Conservation (phyloP, 2,888 invertebrate species). For the Parapristionchus giblindavisi region DNA sequence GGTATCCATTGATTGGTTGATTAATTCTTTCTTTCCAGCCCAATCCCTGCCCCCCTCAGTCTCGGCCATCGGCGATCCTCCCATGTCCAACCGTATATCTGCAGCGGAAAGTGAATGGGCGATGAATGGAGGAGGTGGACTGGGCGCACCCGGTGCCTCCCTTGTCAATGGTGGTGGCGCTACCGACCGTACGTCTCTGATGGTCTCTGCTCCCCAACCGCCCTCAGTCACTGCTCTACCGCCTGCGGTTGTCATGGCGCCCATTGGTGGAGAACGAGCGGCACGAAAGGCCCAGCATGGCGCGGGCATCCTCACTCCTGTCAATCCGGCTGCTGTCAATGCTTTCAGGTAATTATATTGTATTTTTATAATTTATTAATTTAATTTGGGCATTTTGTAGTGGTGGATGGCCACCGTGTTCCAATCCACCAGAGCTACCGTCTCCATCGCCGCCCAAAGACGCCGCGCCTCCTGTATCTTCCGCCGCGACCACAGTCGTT, state of each 20-base stretch:
- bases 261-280: constrained; percentile 51
- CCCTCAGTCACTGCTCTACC: no score
- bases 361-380: background rate
- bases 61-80: background rate
- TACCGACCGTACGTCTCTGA: no score
- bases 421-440: constrained; percentile 55
- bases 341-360: background rate
- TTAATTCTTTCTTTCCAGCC: constrained; percentile 1
- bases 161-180: background rate
- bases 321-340: background rate
- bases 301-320: background rate
- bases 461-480: background rate
- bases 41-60: constrained; percentile 26
- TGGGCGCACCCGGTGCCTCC: background rate
- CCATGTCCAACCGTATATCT: constrained; percentile 17
- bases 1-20: no score
- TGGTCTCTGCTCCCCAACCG: no score
- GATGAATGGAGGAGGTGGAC: background rate
- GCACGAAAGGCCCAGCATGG: constrained; percentile 45
- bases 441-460: constrained; percentile 44
- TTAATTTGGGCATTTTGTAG: background rate
- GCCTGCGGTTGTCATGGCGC: no score
- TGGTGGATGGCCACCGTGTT: constrained; percentile 55
- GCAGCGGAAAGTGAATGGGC: constrained; percentile 25
- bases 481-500: background rate